Percentiles rank a stretch among this genome's conserved stretches.
phyloP scores from a whole-genome alignment of 2,113 vertebrate species.

The Festucalex cinctus region DNA sequence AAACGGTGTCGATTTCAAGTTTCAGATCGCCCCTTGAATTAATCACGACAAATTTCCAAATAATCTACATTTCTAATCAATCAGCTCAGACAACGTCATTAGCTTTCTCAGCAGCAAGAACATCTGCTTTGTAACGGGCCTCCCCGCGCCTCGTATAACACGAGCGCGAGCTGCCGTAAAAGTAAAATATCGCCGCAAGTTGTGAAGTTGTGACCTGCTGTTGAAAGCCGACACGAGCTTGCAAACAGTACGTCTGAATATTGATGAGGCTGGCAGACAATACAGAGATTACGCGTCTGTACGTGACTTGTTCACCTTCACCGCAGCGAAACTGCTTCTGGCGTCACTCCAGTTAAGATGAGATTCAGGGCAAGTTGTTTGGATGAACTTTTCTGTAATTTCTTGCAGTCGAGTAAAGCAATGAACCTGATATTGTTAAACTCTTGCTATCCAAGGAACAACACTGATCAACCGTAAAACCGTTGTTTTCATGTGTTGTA shows the following conservation, averaged over 20 bases:
- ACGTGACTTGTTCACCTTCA: not conserved
- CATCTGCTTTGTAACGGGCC: not conserved
- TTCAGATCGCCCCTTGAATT: slow-evolving; percentile 53
- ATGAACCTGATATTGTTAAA: not conserved
- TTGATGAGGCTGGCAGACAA: not conserved
- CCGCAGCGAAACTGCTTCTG: not conserved
- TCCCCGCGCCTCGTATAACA: not conserved
- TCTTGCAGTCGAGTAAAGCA: not conserved
- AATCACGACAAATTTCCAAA: slow-evolving; percentile 36
- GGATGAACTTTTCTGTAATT: not conserved
- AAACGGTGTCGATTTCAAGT: slow-evolving; percentile 49
- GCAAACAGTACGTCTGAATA: not conserved
- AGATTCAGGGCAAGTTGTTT: not conserved
- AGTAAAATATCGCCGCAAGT: not conserved
- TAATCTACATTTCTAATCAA: slow-evolving; percentile 48
- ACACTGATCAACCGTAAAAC: no score
- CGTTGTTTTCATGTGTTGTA: no score
- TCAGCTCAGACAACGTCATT: slow-evolving; percentile 32
- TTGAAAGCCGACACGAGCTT: not conserved
- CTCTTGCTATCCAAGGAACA: not conserved
- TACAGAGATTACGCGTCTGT: not conserved
- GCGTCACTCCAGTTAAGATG: not conserved
- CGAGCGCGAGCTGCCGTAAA: not conserved
- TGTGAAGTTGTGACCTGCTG: not conserved
- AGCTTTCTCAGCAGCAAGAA: slow-evolving; percentile 6